Conservation (phyloP, 2,888 invertebrate genomes). For the Alviniconcha strummeri region DNA sequence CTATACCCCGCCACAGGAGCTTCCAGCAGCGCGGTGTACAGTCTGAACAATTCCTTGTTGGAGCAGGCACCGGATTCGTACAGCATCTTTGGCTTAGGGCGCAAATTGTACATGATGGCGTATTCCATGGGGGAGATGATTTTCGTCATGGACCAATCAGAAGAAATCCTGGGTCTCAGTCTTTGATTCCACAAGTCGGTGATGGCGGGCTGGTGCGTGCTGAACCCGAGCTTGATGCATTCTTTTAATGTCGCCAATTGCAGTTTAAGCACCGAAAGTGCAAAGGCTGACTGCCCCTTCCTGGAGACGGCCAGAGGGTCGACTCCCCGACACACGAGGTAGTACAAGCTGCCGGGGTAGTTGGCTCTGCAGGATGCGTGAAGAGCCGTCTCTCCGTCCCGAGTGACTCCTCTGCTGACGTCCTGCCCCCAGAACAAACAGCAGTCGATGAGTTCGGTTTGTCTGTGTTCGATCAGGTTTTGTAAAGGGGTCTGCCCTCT, state of each 20-base stretch:
- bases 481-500: background rate
- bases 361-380: background rate
- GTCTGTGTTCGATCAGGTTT: too few species aligned
- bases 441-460: too few species aligned
- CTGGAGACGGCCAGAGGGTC: background rate
- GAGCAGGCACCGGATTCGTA: background rate
- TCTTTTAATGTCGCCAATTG: background rate
- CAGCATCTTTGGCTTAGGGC: background rate
- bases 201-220: background rate
- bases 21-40: too few species aligned
- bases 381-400: background rate
- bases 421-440: background rate
- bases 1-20: too few species aligned
- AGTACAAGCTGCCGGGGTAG: background rate
- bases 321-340: background rate
- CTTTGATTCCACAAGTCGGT: background rate
- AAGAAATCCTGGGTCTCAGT: background rate
- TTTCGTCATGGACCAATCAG: background rate
- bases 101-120: background rate
- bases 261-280: background rate
- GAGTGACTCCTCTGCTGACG: background rate
- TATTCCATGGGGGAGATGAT: background rate
- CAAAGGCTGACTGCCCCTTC: slow-evolving; percentile 6
- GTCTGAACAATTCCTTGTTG: background rate
- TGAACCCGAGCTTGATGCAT: slow-evolving; percentile 13